These are phyloP conservation scores for Pteromalus puparum DNA, from an alignment of 1,140 invertebrate genomes.

Conservation along the genomic window DNA sequence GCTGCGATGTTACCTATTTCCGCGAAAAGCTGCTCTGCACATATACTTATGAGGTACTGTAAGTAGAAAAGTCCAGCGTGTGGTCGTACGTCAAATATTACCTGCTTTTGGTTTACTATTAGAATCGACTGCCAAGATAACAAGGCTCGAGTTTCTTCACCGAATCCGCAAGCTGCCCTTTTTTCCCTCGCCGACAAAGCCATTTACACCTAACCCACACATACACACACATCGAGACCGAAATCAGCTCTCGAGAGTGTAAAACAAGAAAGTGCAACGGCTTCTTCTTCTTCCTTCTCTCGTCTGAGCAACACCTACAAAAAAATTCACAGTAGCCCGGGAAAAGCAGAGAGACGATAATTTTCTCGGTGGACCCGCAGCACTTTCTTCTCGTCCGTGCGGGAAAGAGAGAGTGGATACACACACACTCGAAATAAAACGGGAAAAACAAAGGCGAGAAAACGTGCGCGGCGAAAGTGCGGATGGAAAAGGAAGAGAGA, in stretches of 20 bases:
- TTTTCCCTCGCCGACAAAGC: not conserved
- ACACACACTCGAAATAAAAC: not conserved
- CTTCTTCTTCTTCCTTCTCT: not conserved
- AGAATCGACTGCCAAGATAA: no score
- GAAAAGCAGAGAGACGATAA: not conserved
- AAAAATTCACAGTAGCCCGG: not conserved
- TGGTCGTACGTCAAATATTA: not conserved
- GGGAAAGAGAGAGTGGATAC: not conserved
- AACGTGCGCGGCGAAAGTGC: not conserved
- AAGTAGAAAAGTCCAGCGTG: not conserved
- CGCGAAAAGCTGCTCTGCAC: no score
- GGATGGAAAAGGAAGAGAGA: not conserved
- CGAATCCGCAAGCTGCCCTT: not conserved
- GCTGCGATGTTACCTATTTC: no score
- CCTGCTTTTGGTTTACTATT: not conserved
- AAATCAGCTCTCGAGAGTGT: not conserved
- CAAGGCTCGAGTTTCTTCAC: no score
- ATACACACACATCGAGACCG: not conserved
- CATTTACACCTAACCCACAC: not conserved
- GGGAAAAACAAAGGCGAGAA: slow-evolving; percentile 16
- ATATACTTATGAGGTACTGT: no score
- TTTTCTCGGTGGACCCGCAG: not conserved
- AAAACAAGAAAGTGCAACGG: not conserved
- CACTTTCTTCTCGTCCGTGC: not conserved
- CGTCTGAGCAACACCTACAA: not conserved